phyloP scores from a whole-genome alignment of 2,797 vertebrate genomes.

The Lagorchestes hirsutus region DNA sequence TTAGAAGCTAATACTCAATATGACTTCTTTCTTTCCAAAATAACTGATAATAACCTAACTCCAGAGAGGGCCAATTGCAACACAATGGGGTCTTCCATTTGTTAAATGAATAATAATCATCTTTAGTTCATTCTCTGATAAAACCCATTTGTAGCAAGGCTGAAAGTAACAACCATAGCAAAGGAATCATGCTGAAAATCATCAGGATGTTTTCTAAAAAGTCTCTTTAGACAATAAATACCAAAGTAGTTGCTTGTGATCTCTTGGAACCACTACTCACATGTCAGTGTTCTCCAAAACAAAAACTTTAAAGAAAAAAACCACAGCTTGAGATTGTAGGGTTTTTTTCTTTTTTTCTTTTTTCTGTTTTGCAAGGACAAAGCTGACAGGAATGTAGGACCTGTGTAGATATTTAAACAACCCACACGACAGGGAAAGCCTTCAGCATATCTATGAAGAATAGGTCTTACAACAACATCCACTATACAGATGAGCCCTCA shows the following conservation, averaged over 20 bases:
- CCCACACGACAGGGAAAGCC: slow-evolving; percentile 78
- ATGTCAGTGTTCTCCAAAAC: not conserved
- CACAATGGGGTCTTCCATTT: not conserved
- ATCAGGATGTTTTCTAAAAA: not conserved
- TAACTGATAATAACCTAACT: not conserved
- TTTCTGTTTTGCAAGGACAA: slow-evolving; percentile 86
- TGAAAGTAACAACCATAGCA: not conserved
- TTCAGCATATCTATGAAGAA: slow-evolving; percentile 88
- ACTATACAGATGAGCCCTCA: slow-evolving; percentile 92
- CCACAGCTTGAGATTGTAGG: slow-evolving; percentile 24
- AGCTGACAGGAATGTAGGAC: slow-evolving; percentile 88
- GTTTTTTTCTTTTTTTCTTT: not conserved
- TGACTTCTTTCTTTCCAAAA: slow-evolving; percentile 32
- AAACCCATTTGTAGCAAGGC: not conserved
- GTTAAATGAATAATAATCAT: not conserved
- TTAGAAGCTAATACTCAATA: slow-evolving; percentile 44
- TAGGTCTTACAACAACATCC: slow-evolving; percentile 87
- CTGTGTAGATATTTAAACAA: slow-evolving; percentile 74
- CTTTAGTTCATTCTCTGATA: not conserved
- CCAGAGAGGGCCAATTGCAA: not conserved
- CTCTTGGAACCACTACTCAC: fast-evolving
- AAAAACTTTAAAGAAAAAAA: not conserved
- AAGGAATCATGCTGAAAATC: not conserved
- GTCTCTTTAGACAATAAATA: not conserved
- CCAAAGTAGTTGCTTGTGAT: fast-evolving